Percentiles rank a stretch among this genome's conserved stretches.
phyloP scores from a whole-genome alignment of 1,140 invertebrate genomes.

The Dinothrombium tinctorium region DNA sequence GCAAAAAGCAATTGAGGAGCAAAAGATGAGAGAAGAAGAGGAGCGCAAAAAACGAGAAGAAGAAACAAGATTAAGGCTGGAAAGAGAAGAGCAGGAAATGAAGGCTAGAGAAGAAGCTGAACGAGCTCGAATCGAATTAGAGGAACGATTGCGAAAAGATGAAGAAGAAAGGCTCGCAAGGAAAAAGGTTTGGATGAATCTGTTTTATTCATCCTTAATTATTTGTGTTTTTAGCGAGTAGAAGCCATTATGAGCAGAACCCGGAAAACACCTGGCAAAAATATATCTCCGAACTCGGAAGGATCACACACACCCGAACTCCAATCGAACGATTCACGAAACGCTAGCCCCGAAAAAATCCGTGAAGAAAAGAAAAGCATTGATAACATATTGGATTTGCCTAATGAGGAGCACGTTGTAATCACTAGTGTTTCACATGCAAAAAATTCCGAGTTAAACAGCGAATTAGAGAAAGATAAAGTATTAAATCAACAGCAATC shows the following conservation, averaged over 20 bases:
- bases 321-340: too few relatives aligned
- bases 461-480: too few relatives aligned
- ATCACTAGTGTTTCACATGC: too few relatives aligned
- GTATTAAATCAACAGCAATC: too few relatives aligned
- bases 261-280: slow-evolving; percentile 2
- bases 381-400: too few relatives aligned
- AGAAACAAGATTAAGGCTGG: not conserved
- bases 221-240: not conserved
- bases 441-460: too few relatives aligned
- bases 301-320: slow-evolving; percentile 1
- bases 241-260: slow-evolving; percentile 9
- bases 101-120: slow-evolving; percentile 7
- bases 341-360: too few relatives aligned
- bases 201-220: not conserved
- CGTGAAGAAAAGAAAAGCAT: too few relatives aligned
- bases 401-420: too few relatives aligned
- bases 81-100: slow-evolving; percentile 3
- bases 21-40: slow-evolving; percentile 1
- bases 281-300: not conserved
- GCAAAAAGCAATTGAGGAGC: not conserved
- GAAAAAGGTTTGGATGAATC: slow-evolving; percentile 3
- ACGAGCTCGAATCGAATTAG: not conserved
- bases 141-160: slow-evolving; percentile 5
- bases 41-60: not conserved
- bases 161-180: slow-evolving; percentile 5